These are phyloP conservation scores for Tridacna gigas DNA, from an alignment of 2,888 invertebrate genomes.

Conservation along the genomic window DNA sequence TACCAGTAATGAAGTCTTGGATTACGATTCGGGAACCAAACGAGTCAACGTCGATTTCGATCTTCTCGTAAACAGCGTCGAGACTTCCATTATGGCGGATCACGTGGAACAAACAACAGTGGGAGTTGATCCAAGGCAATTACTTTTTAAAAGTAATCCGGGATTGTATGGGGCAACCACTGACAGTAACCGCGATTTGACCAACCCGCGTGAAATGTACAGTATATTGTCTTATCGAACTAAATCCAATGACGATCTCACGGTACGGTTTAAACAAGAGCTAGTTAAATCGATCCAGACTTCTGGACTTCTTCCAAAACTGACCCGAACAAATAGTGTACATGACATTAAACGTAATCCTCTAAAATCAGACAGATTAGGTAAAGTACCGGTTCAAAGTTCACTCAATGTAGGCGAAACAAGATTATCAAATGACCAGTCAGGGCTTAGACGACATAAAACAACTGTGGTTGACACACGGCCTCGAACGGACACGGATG, in stretches of 20 bases:
- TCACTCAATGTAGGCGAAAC: conserved; percentile 24
- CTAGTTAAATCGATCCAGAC: conserved; percentile 48
- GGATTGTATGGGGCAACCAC: conserved; percentile 35
- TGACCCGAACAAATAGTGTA: conserved; percentile 56
- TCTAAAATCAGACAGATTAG: conserved; percentile 25
- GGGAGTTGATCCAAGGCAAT: conserved; percentile 56
- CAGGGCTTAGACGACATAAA: conserved; percentile 42
- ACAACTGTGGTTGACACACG: conserved; percentile 49
- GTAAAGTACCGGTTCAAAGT: conserved; percentile 32
- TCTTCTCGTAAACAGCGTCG: conserved; percentile 65
- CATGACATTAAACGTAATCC: conserved; percentile 50
- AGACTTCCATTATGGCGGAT: conserved; percentile 63
- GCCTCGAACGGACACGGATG: conserved; percentile 15
- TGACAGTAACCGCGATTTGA: conserved; percentile 49
- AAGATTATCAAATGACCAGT: conserved; percentile 38
- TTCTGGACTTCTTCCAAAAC: conserved; percentile 58
- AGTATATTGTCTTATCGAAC: conserved; percentile 60
- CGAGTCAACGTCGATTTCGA: conserved; percentile 61
- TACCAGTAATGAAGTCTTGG: conserved; percentile 31
- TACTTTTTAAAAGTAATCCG: conserved; percentile 65
- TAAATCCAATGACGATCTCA: conserved; percentile 61
- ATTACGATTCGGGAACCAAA: conserved; percentile 39
- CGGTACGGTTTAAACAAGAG: conserved; percentile 57
- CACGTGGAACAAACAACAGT: conserved; percentile 28
- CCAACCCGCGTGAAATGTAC: conserved; percentile 68